A percentile compares a stretch with the other conserved stretches of the same genome.
Evolutionary conservation across 92 coral and sea anemone species (phyloP).

Genomic region (Epizoanthus rinbou): DNA sequence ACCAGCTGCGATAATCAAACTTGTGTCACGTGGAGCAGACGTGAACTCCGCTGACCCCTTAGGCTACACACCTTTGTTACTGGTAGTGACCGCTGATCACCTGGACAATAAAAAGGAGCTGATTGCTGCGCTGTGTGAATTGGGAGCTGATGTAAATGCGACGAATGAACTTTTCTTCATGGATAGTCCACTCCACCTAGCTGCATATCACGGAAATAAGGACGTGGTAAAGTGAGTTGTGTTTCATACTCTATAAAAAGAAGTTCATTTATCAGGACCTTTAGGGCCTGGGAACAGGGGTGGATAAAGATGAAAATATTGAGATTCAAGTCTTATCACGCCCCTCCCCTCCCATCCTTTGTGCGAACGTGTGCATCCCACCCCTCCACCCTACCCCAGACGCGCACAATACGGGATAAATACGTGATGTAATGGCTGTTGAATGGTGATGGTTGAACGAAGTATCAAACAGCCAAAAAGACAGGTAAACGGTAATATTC

Average conservation of each 20-base stretch:
- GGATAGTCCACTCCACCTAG: slow-evolving; percentile 88
- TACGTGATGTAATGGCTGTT: no score
- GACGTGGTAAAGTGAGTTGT: background rate
- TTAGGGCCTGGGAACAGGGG: no score
- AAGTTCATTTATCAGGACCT: no score
- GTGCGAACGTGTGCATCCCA: background rate
- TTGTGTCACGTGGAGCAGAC: slow-evolving; percentile 74
- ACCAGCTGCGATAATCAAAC: slow-evolving; percentile 28
- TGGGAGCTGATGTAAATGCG: slow-evolving; percentile 87
- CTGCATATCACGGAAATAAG: slow-evolving; percentile 39
- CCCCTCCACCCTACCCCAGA: no score
- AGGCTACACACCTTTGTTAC: slow-evolving; percentile 69
- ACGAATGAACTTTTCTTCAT: slow-evolving; percentile 69
- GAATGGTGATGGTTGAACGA: no score
- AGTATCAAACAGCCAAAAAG: no score
- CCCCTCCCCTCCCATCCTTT: no score
- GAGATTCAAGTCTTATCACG: no score
- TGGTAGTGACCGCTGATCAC: slow-evolving; percentile 52
- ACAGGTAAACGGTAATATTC: no score
- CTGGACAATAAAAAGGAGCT: slow-evolving; percentile 40
- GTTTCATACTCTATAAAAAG: background rate
- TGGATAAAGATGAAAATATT: no score
- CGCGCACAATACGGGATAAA: no score
- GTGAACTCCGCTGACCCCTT: slow-evolving; percentile 68
- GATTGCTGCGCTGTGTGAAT: slow-evolving; percentile 62